Evolutionary conservation across 2,113 vertebrate genomes (phyloP).

Genomic region (Anguilla rostrata): DNA sequence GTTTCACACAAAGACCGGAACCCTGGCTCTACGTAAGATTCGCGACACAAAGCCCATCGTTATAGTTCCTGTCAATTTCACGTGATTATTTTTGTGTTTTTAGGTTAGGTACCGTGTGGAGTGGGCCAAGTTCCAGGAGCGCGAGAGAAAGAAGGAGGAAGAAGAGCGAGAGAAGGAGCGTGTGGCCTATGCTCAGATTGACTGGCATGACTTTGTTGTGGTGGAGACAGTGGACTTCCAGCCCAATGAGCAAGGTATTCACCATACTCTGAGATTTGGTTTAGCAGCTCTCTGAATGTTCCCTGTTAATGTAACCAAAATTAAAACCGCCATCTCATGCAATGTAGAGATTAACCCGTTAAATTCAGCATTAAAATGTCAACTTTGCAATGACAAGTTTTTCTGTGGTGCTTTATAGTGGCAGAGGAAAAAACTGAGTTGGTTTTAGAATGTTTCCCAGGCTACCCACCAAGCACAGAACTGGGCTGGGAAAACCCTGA

Average conservation of each 20-base stretch:
- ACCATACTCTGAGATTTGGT: not conserved
- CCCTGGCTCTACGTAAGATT: not conserved
- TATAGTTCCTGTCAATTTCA: slow-evolving; percentile 15
- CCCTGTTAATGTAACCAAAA: not conserved
- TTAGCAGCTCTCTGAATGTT: not conserved
- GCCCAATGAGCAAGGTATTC: slow-evolving; percentile 89
- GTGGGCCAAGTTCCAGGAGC: slow-evolving; percentile 97
- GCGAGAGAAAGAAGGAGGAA: slow-evolving; percentile 95
- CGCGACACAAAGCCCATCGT: not conserved
- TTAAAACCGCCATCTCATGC: not conserved
- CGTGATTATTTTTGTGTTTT: not conserved
- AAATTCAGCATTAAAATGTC: too few relatives aligned
- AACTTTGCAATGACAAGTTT: too few relatives aligned
- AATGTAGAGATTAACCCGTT: not conserved
- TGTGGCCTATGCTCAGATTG: slow-evolving; percentile 95
- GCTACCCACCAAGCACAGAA: too few relatives aligned
- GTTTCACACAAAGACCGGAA: not conserved
- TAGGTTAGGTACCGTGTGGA: slow-evolving; percentile 96
- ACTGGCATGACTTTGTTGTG: slow-evolving; percentile 98
- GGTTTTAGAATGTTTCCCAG: too few relatives aligned
- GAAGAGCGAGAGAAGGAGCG: slow-evolving; percentile 95
- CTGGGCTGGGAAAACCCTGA: too few relatives aligned
- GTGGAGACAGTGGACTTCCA: slow-evolving; percentile 98
- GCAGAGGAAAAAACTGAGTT: too few relatives aligned
- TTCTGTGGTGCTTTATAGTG: too few relatives aligned